Conservation (phyloP, 2,113 vertebrate species). For the Catharus bicknelli region DNA sequence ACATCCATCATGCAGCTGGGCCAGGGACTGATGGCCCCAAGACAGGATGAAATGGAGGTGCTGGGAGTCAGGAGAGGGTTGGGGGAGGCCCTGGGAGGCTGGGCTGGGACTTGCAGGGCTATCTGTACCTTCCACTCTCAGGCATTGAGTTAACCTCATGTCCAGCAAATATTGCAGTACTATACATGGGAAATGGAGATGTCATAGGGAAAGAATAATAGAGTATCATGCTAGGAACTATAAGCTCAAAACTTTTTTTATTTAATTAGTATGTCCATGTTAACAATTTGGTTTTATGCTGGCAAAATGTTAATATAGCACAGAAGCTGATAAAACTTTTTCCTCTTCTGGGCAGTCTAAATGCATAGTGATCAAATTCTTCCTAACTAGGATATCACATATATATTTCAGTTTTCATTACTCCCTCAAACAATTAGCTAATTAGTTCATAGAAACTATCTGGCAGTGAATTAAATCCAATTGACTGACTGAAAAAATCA, state of each 20-base stretch:
- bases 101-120: no score
- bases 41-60: background rate
- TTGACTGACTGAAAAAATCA: background rate
- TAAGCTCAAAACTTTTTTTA: background rate
- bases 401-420: background rate
- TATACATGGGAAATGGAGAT: background rate
- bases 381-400: background rate
- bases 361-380: background rate
- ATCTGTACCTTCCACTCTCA: background rate
- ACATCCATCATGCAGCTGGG: accelerated
- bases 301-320: background rate
- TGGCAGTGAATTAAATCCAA: slow-evolving; percentile 13
- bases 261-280: background rate
- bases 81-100: background rate
- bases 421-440: slow-evolving; percentile 1
- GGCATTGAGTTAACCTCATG: accelerated
- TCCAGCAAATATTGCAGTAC: accelerated
- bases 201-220: background rate
- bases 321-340: background rate
- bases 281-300: background rate
- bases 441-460: slow-evolving; percentile 9
- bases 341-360: background rate
- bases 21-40: accelerated
- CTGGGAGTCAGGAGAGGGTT: background rate
- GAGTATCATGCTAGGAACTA: background rate